Conservation (phyloP, 2,888 invertebrate species). For the Falcaria lacertinaria region DNA sequence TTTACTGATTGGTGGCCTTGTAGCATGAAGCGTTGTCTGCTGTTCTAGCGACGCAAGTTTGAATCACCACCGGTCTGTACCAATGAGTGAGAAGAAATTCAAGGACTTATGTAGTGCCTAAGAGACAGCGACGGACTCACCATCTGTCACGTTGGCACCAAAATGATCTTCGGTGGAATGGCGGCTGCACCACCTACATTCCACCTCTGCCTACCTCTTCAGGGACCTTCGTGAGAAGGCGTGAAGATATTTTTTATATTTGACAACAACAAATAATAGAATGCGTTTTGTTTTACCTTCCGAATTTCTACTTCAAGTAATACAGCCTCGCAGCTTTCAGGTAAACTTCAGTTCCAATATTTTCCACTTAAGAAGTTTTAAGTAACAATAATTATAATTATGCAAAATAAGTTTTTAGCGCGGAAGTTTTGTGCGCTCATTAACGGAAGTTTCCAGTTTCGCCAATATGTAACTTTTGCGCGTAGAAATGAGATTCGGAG, state of each 20-base stretch:
- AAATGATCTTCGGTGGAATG: too few species aligned
- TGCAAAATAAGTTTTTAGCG: slow-evolving; percentile 24
- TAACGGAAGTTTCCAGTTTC: slow-evolving; percentile 21
- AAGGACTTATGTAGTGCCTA: too few species aligned
- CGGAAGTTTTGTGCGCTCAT: slow-evolving; percentile 21
- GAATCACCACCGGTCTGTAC: too few species aligned
- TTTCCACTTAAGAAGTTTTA: slow-evolving; percentile 1
- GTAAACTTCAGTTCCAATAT: slow-evolving; percentile 1
- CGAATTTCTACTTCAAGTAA: neutral
- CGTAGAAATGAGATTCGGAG: neutral
- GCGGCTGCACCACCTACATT: too few species aligned
- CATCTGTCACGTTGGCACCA: too few species aligned
- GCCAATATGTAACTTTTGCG: neutral
- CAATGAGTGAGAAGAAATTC: too few species aligned
- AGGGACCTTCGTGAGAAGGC: too few species aligned
- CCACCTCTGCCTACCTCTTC: too few species aligned
- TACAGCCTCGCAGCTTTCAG: neutral
- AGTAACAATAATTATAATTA: slow-evolving; percentile 17
- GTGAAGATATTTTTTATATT: neutral
- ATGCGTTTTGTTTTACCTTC: neutral
- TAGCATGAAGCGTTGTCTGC: too few species aligned
- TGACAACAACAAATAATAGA: neutral
- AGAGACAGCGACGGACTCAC: too few species aligned
- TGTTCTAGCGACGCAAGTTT: too few species aligned
- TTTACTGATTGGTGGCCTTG: too few species aligned